These are phyloP conservation scores for Dasysyrphus albostriatus DNA, from an alignment of 2,888 invertebrate species.

Conservation along the genomic window DNA sequence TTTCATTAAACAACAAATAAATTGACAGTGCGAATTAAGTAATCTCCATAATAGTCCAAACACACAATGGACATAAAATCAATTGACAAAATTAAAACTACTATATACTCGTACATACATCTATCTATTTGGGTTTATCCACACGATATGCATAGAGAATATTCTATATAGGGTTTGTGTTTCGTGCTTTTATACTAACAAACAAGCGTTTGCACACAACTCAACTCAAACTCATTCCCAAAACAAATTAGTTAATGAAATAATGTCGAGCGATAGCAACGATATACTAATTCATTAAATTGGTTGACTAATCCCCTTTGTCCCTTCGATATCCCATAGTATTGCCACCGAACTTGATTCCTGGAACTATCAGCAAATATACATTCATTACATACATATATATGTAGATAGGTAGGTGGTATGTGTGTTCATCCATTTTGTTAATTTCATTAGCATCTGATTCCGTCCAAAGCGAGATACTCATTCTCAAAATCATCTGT, in stretches of 20 bases:
- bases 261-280: slow-evolving; percentile 77
- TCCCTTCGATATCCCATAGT: neutral
- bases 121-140: slow-evolving; percentile 37
- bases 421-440: slow-evolving; percentile 63
- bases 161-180: neutral
- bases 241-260: slow-evolving; percentile 78
- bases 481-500: slow-evolving; percentile 36
- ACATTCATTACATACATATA: neutral
- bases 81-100: slow-evolving; percentile 71
- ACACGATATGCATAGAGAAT: neutral
- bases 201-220: neutral
- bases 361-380: neutral
- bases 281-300: slow-evolving; percentile 77
- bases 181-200: neutral
- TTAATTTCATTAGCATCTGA: slow-evolving; percentile 76
- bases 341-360: neutral
- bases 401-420: no score
- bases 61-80: slow-evolving; percentile 58
- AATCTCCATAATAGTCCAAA: slow-evolving; percentile 44
- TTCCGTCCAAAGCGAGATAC: slow-evolving; percentile 50
- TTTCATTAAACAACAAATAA: slow-evolving; percentile 31
- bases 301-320: slow-evolving; percentile 68
- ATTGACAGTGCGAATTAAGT: slow-evolving; percentile 55
- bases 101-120: neutral
- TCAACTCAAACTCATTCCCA: slow-evolving; percentile 54